Evolutionary conservation across 1,140 invertebrate species (phyloP), one percentile per base, ranked within the genome.

Genomic region (Rhysida immarginata): DNA sequence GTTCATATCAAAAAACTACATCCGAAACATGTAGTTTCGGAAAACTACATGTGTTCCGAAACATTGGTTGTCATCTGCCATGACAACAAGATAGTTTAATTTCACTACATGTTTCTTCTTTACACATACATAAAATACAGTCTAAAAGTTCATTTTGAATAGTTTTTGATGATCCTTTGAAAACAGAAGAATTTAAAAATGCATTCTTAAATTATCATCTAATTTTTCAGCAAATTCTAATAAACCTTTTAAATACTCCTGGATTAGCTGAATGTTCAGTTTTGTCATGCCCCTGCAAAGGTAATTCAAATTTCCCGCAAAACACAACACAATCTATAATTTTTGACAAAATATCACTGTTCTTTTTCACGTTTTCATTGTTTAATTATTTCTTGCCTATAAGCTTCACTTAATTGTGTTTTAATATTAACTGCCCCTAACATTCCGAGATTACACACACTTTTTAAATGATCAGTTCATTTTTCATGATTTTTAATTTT

Each of bases 221-320:
- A 35, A 5, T 8, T 16, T 35, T 8, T 5, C 5, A 8, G 16
- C 16, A 8, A 35, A 35, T 8, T 35, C 5, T 35, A 35, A 8
- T 35, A 35, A 35, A 16, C 29, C 29, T n/a, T 16, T 8, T 8
- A 16, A 35, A 35, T 8, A 35, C 16, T 8, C 29, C 29, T 35
- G 29, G 53, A 45, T 54, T 54, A 45, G 27, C 42, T 26, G 43
- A 54, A 54, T 46, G 16, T 14, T 54, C 53, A 25, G 44, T 45
- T n/a, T 35, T 27, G 21, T 25, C 51, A 53, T 53, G 51, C 35
- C 29, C 27, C 27, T n/a, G 51, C 35, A 53, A 53, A 20, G 51
- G 51, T 8, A 16, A 8, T 35, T 35, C 29, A 35, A 35, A 35
- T 5, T 35, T 35, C 16, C 29, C 29, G 29, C 29, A 35, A 35